Conservation (phyloP, 2,888 invertebrate species). For the Apamea anceps region DNA sequence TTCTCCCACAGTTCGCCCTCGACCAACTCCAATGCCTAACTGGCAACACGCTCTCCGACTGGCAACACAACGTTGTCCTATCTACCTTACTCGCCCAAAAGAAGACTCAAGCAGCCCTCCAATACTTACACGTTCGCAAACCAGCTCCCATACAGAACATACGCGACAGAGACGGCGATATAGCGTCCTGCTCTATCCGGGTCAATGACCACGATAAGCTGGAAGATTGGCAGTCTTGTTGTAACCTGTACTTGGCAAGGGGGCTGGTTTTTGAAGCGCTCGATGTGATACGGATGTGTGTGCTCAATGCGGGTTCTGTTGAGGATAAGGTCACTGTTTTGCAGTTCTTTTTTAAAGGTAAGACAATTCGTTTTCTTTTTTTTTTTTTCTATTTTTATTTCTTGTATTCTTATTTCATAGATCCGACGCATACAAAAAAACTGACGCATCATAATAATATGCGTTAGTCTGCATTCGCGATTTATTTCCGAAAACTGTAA, state of each 20-base stretch:
- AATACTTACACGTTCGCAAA: constrained; percentile 92
- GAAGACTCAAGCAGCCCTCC: constrained; percentile 92
- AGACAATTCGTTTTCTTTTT: constrained; percentile 46
- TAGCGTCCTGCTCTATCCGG: constrained; percentile 59
- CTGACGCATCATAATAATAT: no score
- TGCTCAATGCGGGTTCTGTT: constrained; percentile 79
- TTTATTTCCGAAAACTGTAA: no score
- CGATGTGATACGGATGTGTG: constrained; percentile 91
- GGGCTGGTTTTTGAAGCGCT: constrained; percentile 92
- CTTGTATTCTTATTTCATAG: no score
- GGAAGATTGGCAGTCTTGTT: constrained; percentile 89
- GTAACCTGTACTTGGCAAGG: constrained; percentile 91
- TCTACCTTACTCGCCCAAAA: constrained; percentile 92
- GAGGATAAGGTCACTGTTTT: constrained; percentile 87
- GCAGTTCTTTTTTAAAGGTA: constrained; percentile 92
- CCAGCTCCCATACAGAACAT: constrained; percentile 88
- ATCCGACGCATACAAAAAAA: no score
- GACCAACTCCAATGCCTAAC: constrained; percentile 92
- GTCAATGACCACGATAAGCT: constrained; percentile 80
- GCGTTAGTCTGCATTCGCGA: no score
- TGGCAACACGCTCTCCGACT: constrained; percentile 90
- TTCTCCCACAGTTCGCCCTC: constrained; percentile 90
- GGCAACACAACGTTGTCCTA: constrained; percentile 94
- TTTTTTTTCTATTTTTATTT: no score
- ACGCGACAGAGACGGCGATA: constrained; percentile 66